Evolutionary conservation across 2,797 vertebrate genomes (phyloP), one percentile per base, ranked within the genome.

Genomic region (Acipenser ruthenus): DNA sequence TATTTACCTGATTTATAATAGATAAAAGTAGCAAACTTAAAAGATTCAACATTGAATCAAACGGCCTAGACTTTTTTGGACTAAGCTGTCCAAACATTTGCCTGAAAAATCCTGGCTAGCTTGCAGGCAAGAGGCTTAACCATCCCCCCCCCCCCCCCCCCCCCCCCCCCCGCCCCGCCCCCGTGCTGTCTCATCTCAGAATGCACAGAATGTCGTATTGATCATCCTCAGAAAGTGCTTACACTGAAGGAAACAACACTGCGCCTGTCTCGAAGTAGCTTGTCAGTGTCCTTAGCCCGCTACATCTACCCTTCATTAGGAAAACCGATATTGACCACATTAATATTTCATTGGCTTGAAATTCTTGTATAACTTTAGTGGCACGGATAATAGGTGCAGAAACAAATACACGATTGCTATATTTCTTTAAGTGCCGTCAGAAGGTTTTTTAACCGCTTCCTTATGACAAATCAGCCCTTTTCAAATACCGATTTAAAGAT

Each of bases 271-370:
- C 74, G 10, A 49, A 15, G 67, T 71, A 59, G 77, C 23, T 37
- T 65, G 63, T 74, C 65, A 70, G 77, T 68, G 73, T 62, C 51
- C 70, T 71, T 68, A 53, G n/a, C 68, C 49, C 60, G 62, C 70
- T 66, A 63, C 67, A 64, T 71, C 50, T 65, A 67, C 71, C 67
- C 70, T 67, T 52, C 62, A 60, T 64, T 67, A 49, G n/a, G 79
- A 83, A 84, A 78, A 80, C 86, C 86, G 89, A 88, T 91, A 89
- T 82, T 81, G 69, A 63, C 10, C 67, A 72, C 85, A 90, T 90
- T 86, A 89, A 91, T 89, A 90, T 89, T 90, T 89, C 83, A 90
- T 86, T 71, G 78, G 78, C 63, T 84, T 83, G 82, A 83, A 84
- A 81, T 80, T 86, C 79, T 85, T 84, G 79, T 79, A 81, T 81